Conservation (phyloP, 2,888 invertebrate genomes). For the Tethea ocularis region DNA sequence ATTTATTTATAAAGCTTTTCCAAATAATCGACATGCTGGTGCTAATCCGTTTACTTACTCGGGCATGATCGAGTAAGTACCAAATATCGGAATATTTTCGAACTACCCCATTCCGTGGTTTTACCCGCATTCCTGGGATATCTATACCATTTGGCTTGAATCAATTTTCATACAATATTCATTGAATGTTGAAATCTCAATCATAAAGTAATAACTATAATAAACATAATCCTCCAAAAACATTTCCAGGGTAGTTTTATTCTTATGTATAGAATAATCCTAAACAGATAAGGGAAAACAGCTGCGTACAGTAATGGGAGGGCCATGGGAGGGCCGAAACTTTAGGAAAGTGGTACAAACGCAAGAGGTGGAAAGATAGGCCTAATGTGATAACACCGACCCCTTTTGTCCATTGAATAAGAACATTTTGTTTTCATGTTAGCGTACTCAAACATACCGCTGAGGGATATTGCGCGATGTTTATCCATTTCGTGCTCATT, state of each 20-base stretch:
- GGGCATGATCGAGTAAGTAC: too few species aligned
- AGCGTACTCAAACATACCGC: conserved; percentile 3
- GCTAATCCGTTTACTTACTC: too few species aligned
- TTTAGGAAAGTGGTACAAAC: conserved; percentile 14
- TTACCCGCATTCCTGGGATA: too few species aligned
- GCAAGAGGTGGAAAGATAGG: conserved; percentile 32
- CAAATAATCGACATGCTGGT: too few species aligned
- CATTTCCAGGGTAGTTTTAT: conserved; percentile 24
- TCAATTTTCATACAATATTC: too few species aligned
- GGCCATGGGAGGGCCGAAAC: conserved; percentile 16
- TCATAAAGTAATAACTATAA: neutral
- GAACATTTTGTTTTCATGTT: conserved; percentile 11
- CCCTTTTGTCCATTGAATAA: conserved; percentile 18
- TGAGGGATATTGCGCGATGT: neutral
- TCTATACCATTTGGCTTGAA: too few species aligned
- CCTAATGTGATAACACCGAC: conserved; percentile 25
- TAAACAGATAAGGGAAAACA: conserved; percentile 31
- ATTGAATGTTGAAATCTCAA: neutral
- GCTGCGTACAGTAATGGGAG: conserved; percentile 18
- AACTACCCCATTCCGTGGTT: too few species aligned
- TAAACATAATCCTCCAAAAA: conserved; percentile 22
- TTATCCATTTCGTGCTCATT: neutral
- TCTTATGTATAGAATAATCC: conserved; percentile 22
- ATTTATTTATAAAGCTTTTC: too few species aligned
- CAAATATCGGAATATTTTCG: too few species aligned